Evolutionary conservation across 2,113 vertebrate species (phyloP).

Genomic region (Bothrops jararaca): DNA sequence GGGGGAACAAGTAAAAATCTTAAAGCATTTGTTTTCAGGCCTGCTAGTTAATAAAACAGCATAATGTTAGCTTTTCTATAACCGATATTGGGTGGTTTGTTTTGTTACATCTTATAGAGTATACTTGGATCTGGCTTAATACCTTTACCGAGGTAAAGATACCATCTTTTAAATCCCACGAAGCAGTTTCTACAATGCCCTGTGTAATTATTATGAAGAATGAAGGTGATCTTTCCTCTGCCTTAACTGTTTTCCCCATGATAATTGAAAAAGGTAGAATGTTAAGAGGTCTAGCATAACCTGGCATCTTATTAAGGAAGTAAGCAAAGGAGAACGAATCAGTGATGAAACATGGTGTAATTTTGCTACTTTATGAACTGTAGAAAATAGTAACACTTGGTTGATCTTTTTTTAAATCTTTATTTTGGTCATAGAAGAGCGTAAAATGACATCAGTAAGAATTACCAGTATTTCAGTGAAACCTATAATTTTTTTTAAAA

Average conservation of each 20-base stretch:
- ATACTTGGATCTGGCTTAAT: conserved; percentile 48
- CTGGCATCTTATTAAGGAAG: conserved; percentile 18
- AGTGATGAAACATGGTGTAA: not conserved
- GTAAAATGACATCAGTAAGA: not conserved
- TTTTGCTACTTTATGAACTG: not conserved
- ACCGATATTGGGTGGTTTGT: not conserved
- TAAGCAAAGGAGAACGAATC: not conserved
- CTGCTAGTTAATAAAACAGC: not conserved
- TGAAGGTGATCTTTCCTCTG: conserved; percentile 48
- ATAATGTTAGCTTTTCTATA: not conserved
- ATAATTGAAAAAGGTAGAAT: conserved; percentile 28
- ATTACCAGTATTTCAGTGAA: not conserved
- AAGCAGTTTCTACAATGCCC: conserved; percentile 38
- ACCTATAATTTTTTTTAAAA: not conserved
- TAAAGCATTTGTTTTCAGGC: not conserved
- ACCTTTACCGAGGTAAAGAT: conserved; percentile 31
- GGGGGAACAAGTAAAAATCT: not conserved
- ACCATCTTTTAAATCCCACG: conserved; percentile 43
- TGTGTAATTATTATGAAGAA: conserved; percentile 55
- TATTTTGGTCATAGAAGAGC: not conserved
- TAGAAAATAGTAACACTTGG: not conserved
- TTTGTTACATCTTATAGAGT: not conserved
- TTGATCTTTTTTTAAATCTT: not conserved
- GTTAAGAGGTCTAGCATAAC: conserved; percentile 29
- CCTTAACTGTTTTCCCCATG: conserved; percentile 32